These are phyloP conservation scores for Sebastes iracundus DNA, from an alignment of 2,797 vertebrate species.

Conservation along the genomic window DNA sequence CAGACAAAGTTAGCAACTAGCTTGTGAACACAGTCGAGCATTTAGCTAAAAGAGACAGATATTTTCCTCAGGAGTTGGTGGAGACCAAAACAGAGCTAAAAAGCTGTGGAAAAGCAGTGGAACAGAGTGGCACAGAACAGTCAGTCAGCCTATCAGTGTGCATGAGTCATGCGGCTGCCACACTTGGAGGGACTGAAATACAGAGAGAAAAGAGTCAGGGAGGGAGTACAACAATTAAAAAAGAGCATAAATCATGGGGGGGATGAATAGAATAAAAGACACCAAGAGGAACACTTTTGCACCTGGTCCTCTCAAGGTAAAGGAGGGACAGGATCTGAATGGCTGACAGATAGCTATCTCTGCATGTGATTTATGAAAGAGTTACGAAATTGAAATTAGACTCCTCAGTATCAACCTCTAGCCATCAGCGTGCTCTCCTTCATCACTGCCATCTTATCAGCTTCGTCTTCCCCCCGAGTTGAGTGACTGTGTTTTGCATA, in stretches of 20 bases:
- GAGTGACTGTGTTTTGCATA: conserved; percentile 68
- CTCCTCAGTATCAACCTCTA: conserved; percentile 27
- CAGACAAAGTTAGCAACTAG: no score
- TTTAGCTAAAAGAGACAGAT: no score
- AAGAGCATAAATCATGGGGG: conserved; percentile 1
- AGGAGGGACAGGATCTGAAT: neutral
- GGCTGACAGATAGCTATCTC: conserved; percentile 20
- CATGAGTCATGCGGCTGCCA: conserved; percentile 65
- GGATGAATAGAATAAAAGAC: neutral
- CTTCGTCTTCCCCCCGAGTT: conserved; percentile 15
- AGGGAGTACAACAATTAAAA: conserved; percentile 10
- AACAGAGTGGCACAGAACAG: conserved; percentile 58
- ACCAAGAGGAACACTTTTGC: neutral
- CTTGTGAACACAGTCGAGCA: neutral
- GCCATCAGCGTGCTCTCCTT: conserved; percentile 25
- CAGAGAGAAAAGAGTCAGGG: neutral
- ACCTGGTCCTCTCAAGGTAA: neutral
- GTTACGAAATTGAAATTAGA: conserved; percentile 35
- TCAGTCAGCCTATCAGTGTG: conserved; percentile 57
- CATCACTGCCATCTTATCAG: conserved; percentile 59
- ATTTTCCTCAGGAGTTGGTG: neutral
- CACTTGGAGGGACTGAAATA: conserved; percentile 8
- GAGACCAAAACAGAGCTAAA: neutral
- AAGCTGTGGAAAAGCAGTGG: conserved; percentile 44
- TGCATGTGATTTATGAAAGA: conserved; percentile 38